Evolutionary conservation across 1,140 invertebrate genomes (phyloP).

Genomic region (Anastrepha ludens): DNA sequence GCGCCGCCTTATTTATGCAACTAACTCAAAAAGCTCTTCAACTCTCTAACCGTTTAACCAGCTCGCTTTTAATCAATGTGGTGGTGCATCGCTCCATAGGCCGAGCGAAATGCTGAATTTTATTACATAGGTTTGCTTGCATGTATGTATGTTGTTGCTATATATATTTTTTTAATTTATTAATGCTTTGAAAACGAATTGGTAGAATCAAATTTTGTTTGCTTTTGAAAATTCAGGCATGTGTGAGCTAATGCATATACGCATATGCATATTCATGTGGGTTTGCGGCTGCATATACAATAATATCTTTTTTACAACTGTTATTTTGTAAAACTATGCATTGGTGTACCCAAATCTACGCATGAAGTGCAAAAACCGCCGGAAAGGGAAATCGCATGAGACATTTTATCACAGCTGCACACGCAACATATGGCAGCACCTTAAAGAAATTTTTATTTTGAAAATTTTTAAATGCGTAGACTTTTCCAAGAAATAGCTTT

Average conservation of each 20-base stretch:
- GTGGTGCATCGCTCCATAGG: no score
- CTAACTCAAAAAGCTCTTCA: no score
- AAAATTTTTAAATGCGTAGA: neutral
- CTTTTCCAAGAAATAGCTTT: no score
- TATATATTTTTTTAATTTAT: neutral
- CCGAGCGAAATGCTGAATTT: no score
- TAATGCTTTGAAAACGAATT: neutral
- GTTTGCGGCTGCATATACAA: neutral
- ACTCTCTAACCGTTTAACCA: neutral
- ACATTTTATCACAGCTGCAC: neutral
- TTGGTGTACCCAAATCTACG: neutral
- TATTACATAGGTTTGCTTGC: no score
- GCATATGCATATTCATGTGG: neutral
- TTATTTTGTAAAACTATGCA: neutral
- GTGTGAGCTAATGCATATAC: neutral
- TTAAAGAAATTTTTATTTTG: neutral
- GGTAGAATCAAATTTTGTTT: neutral
- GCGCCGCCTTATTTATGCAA: no score
- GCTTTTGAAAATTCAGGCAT: neutral
- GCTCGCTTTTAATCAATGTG: neutral
- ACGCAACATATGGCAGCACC: no score
- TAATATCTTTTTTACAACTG: neutral
- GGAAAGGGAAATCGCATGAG: neutral
- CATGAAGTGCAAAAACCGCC: neutral
- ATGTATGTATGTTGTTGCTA: no score